Base-by-base conservation (phyloP, 2,113 vertebrate species). In the Nothoprocta pentlandii region DNA sequence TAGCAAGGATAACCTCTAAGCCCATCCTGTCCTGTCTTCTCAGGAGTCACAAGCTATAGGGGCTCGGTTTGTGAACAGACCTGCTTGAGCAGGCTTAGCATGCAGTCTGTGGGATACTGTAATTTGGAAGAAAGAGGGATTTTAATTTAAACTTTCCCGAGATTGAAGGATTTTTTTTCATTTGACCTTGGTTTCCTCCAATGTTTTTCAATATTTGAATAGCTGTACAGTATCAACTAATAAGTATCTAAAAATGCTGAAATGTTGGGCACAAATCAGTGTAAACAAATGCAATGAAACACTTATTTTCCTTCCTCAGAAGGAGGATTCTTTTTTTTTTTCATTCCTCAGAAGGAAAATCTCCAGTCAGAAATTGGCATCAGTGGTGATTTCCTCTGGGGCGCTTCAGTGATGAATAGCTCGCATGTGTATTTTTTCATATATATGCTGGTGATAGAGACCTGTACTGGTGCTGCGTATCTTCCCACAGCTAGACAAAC, bases 141-240 rank as follows among this genome's bases (percentile, higher is more conserved):
- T 86, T 89, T 67, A 49, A 26, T 66, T 25, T 87, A 59, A 74
- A 16, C 7, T 92, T 87, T 16, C 42, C 8, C 6, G 4, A 47
- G 56, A 2, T 63, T 44, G 9, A 42, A 6, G 59, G 19, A 0
- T 16, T 85, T 91, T 39, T 39, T 44, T 85, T 91, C 0, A 0
- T 80, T 73, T 80, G 44, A 80, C 16, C 7, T 66, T 85, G 9
- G 10, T 74, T 82, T 78, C 51, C 49, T 69, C 1, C 46, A 53
- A 8, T 13, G 1, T 83, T 41, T 87, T 51, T 11, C 12, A 21
- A 85, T 80, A 22, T 61, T 80, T 82, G 13, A 87, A 58, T 16
- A 88, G 6, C 12, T 85, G 1, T 63, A 12, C 61, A n/a, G 9
- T 66, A 53, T 36, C 54, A 83, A 11, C 16, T 74, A 87, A 6